These are phyloP conservation scores for Sympetrum striolatum DNA, from an alignment of 2,888 invertebrate genomes.

Conservation along the genomic window DNA sequence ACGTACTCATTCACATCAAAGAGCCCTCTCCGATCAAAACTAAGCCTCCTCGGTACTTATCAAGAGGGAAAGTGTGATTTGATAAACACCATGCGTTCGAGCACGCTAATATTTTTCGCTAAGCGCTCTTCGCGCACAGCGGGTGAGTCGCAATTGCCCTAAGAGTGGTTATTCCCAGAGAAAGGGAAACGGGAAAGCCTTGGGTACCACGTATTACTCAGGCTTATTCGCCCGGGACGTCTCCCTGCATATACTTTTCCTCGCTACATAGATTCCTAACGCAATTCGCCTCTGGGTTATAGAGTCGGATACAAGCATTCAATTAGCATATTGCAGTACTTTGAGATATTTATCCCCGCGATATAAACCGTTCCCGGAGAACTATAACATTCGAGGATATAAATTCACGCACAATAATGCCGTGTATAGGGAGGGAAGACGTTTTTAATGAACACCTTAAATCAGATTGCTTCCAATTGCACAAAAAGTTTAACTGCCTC, in stretches of 20 bases:
- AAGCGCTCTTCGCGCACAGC: too few species aligned
- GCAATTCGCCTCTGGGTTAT: not conserved
- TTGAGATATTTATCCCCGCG: not conserved
- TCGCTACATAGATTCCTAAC: not conserved
- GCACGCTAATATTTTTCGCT: too few species aligned
- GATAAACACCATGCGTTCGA: too few species aligned
- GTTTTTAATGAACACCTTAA: slow-evolving; percentile 2
- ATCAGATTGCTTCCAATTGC: not conserved
- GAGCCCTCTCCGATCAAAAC: too few species aligned
- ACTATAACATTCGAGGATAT: not conserved
- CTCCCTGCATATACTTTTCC: not conserved
- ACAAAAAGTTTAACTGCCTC: not conserved
- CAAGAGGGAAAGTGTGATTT: too few species aligned
- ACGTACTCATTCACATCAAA: too few species aligned
- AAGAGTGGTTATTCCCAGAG: too few species aligned
- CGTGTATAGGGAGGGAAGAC: not conserved
- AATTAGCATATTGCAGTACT: not conserved
- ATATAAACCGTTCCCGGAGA: not conserved
- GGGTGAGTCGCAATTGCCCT: too few species aligned
- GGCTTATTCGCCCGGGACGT: not conserved
- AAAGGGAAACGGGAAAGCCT: too few species aligned
- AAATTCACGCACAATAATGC: not conserved
- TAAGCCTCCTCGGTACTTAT: too few species aligned
- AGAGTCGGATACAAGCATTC: not conserved
- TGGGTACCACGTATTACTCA: not conserved